Evolutionary conservation across 1,140 invertebrate genomes (phyloP).

Genomic region (Drosophila sp.): DNA sequence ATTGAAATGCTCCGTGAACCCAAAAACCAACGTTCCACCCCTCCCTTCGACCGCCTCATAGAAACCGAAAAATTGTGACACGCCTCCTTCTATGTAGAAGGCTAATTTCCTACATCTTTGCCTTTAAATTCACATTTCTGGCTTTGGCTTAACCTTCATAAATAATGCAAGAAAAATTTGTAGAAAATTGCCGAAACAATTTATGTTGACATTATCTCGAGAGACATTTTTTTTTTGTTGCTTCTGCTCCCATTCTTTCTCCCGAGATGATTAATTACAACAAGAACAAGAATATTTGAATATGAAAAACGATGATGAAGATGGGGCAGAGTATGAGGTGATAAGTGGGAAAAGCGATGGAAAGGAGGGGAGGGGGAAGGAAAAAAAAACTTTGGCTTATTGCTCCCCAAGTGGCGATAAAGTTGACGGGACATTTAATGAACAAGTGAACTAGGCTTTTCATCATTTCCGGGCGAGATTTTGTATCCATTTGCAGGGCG

Average conservation of each 20-base stretch:
- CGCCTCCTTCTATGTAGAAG: slow-evolving; percentile 21
- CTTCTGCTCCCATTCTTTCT: slow-evolving; percentile 17
- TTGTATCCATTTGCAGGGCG: not conserved
- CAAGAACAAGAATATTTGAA: slow-evolving; percentile 61
- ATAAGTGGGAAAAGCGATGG: slow-evolving; percentile 37
- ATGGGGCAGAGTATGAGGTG: slow-evolving; percentile 41
- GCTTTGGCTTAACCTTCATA: slow-evolving; percentile 46
- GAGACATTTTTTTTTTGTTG: slow-evolving; percentile 62
- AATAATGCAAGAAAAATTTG: slow-evolving; percentile 71
- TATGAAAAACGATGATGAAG: slow-evolving; percentile 69
- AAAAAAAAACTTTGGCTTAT: slow-evolving; percentile 57
- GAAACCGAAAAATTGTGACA: slow-evolving; percentile 11
- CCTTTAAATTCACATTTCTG: slow-evolving; percentile 30
- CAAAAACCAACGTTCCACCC: not conserved
- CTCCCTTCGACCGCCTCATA: not conserved
- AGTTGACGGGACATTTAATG: slow-evolving; percentile 57
- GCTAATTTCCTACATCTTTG: slow-evolving; percentile 57
- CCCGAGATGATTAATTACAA: slow-evolving; percentile 71
- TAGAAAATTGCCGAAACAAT: slow-evolving; percentile 78
- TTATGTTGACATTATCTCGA: slow-evolving; percentile 80
- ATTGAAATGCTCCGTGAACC: slow-evolving; percentile 39
- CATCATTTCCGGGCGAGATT: slow-evolving; percentile 49
- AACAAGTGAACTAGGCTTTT: slow-evolving; percentile 52
- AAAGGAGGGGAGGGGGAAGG: not conserved
- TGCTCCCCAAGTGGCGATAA: slow-evolving; percentile 73